A percentile compares a stretch with the other conserved stretches of the same genome.
Evolutionary conservation across 1,140 invertebrate species (phyloP).

Genomic region (Zelostemma sp.): DNA sequence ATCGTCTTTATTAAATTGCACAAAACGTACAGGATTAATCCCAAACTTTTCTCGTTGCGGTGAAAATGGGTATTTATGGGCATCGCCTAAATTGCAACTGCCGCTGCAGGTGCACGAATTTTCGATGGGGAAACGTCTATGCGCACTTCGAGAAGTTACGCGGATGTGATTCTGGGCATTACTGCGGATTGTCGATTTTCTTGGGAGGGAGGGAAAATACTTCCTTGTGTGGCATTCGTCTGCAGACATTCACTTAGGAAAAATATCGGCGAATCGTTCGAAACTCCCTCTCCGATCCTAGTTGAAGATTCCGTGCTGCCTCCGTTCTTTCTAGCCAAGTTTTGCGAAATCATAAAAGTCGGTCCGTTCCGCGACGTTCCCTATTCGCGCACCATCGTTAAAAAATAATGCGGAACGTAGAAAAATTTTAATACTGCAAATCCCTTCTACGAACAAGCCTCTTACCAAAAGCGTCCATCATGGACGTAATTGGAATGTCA

Average conservation of each 20-base stretch:
- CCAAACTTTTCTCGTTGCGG: background rate
- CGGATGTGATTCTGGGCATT: background rate
- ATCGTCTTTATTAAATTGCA: background rate
- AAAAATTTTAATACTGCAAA: too few relatives aligned
- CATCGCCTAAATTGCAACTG: background rate
- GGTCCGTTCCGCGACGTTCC: too few relatives aligned
- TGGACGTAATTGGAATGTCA: background rate
- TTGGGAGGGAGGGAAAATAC: background rate
- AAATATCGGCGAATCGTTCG: too few relatives aligned
- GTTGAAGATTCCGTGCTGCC: too few relatives aligned
- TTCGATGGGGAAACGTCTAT: background rate
- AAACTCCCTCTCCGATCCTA: too few relatives aligned
- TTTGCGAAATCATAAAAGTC: too few relatives aligned
- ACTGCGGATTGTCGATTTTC: background rate
- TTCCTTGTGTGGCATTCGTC: background rate
- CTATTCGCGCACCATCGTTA: too few relatives aligned
- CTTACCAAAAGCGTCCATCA: too few relatives aligned
- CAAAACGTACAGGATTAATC: background rate
- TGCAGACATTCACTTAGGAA: too few relatives aligned
- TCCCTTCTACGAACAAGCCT: too few relatives aligned
- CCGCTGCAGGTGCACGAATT: background rate
- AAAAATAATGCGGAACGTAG: too few relatives aligned
- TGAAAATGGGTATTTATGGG: background rate
- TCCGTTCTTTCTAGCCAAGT: too few relatives aligned
- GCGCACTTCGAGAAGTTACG: background rate